Percentiles rank a stretch among this genome's conserved stretches.
phyloP scores from a whole-genome alignment of 2,888 invertebrate species.

The Microctonus aethiopoides region DNA sequence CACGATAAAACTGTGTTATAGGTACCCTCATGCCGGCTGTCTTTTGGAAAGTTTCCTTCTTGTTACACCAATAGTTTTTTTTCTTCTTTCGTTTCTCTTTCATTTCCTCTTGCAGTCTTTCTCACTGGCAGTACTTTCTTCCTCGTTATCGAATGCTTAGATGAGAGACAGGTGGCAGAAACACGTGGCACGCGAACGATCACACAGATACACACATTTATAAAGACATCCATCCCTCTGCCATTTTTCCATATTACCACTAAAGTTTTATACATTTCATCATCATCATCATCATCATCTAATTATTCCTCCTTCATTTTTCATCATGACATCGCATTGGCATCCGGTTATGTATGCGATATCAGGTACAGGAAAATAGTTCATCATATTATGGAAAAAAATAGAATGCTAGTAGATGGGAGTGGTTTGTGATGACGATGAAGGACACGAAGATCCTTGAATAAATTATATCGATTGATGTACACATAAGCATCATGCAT shows the following conservation, averaged over 20 bases:
- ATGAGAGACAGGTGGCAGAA: slow-evolving; percentile 41
- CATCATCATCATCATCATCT: not conserved
- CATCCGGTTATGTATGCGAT: not conserved
- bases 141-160: slow-evolving; percentile 28
- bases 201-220: slow-evolving; percentile 3
- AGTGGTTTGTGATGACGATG: not conserved
- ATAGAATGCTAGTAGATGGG: not conserved
- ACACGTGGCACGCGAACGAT: slow-evolving; percentile 45
- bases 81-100: slow-evolving; percentile 5
- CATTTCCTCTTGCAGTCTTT: not conserved
- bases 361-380: not conserved
- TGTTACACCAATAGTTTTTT: not conserved
- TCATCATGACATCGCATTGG: not conserved
- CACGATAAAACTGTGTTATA: not conserved
- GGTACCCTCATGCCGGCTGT: slow-evolving; percentile 5
- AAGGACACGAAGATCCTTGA: not conserved
- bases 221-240: slow-evolving; percentile 16
- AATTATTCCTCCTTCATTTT: not conserved
- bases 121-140: not conserved
- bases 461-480: not conserved
- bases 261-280: not conserved
- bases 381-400: not conserved
- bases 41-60: not conserved
- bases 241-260: not conserved
- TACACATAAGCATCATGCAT: not conserved